Percentiles rank a stretch among this genome's conserved stretches.
These are phyloP conservation scores for Prunella fulvescens DNA, from an alignment of 2,113 vertebrate genomes.

Conservation along the genomic window DNA sequence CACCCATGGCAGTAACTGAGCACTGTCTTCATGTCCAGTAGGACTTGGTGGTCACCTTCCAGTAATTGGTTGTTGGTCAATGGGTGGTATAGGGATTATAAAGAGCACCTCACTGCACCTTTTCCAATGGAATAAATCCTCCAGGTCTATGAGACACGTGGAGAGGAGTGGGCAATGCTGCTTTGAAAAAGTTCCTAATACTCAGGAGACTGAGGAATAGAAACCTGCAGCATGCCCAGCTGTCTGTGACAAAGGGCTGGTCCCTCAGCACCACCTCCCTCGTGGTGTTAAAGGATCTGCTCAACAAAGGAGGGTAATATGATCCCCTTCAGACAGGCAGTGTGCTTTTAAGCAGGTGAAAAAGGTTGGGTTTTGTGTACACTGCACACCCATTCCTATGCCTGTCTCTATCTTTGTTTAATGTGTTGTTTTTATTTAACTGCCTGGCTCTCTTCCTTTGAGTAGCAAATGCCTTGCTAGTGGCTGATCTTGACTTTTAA, in stretches of 20 bases:
- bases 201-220: neutral
- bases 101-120: neutral
- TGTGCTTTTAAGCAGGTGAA: neutral
- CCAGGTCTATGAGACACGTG: rapidly evolving
- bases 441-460: neutral
- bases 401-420: neutral
- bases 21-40: neutral
- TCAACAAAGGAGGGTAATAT: neutral
- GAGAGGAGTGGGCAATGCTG: neutral
- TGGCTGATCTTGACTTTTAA: neutral
- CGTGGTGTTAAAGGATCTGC: neutral
- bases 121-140: neutral
- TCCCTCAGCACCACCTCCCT: neutral
- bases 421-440: neutral
- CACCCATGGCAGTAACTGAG: rapidly evolving
- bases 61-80: neutral
- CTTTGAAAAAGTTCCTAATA: neutral
- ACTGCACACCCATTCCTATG: neutral
- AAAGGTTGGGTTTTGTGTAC: neutral
- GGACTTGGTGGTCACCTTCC: neutral
- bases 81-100: neutral
- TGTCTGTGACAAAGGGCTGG: rapidly evolving
- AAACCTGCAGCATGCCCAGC: neutral
- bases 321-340: neutral
- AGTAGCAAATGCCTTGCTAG: neutral